phyloP scores from a whole-genome alignment of 1,140 invertebrate genomes.

The Chlorops oryzae region DNA sequence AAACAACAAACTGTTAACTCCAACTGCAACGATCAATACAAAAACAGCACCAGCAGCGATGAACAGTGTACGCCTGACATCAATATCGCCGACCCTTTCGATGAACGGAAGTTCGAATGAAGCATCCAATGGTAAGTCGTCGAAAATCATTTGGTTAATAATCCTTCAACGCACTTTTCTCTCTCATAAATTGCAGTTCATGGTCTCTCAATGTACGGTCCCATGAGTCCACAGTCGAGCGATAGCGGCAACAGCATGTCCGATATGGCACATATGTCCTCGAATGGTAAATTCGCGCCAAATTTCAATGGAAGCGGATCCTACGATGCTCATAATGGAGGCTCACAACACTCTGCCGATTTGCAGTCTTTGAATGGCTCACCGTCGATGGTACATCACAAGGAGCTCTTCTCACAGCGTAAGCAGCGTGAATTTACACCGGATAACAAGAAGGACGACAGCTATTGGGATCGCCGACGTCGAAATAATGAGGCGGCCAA shows the following conservation, averaged over 20 bases:
- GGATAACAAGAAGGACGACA: slow-evolving; percentile 94
- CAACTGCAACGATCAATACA: slow-evolving; percentile 1
- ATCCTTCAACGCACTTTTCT: neutral
- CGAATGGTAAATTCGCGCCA: slow-evolving; percentile 33
- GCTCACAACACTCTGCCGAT: slow-evolving; percentile 1
- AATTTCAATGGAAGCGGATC: slow-evolving; percentile 1
- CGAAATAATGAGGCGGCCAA: slow-evolving; percentile 96
- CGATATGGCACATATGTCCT: slow-evolving; percentile 25
- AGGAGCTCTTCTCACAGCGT: slow-evolving; percentile 58
- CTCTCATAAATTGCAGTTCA: slow-evolving; percentile 22
- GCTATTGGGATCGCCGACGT: slow-evolving; percentile 91
- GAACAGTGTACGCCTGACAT: slow-evolving; percentile 33
- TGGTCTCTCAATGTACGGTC: slow-evolving; percentile 37
- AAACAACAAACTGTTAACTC: slow-evolving; percentile 2
- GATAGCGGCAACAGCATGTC: slow-evolving; percentile 25
- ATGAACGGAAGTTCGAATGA: slow-evolving; percentile 45
- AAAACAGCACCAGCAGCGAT: slow-evolving; percentile 16
- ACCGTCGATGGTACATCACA: slow-evolving; percentile 28
- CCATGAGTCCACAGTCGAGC: slow-evolving; percentile 41
- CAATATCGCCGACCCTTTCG: slow-evolving; percentile 39
- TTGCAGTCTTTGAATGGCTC: slow-evolving; percentile 8
- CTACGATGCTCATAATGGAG: slow-evolving; percentile 1
- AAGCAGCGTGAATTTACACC: slow-evolving; percentile 96
- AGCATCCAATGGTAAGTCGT: slow-evolving; percentile 35
- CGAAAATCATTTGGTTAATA: neutral